phyloP scores from a whole-genome alignment of 2,797 vertebrate species.

The Takifugu rubripes region DNA sequence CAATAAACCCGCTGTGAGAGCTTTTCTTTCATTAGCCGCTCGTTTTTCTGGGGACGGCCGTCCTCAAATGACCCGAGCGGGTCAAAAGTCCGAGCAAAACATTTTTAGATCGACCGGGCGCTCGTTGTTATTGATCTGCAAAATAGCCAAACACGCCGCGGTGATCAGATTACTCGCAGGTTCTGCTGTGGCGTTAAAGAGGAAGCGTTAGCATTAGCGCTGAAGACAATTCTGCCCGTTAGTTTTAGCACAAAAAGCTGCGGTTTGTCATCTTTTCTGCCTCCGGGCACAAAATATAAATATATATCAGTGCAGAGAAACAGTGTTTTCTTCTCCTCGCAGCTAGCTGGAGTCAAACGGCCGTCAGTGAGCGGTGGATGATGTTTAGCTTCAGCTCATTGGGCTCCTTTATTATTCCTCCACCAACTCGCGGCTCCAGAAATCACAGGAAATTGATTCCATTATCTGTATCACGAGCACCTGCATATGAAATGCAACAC shows the following conservation, averaged over 20 bases:
- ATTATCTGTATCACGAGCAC: conserved; percentile 71
- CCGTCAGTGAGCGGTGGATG: conserved; percentile 49
- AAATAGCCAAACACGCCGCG: conserved; percentile 52
- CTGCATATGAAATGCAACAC: conserved; percentile 70
- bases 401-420: conserved; percentile 70
- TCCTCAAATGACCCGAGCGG: conserved; percentile 43
- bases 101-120: background rate
- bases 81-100: conserved; percentile 70
- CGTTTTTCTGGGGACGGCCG: conserved; percentile 31
- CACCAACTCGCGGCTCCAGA: conserved; percentile 62
- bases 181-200: background rate
- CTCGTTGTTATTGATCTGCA: conserved; percentile 65
- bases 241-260: conserved; percentile 21
- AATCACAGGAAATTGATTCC: conserved; percentile 77
- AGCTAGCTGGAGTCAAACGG: conserved; percentile 63
- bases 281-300: too few species aligned
- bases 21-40: conserved; percentile 16
- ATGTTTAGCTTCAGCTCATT: conserved; percentile 66
- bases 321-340: conserved; percentile 17
- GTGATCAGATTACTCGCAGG: conserved; percentile 41
- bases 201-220: conserved; percentile 39
- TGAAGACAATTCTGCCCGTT: conserved; percentile 45
- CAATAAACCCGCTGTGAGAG: too few species aligned
- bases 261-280: conserved; percentile 9
- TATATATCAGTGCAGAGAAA: too few species aligned